Evolutionary conservation across 1,140 invertebrate species (phyloP).

Genomic region (Pogonomyrmex californicus): DNA sequence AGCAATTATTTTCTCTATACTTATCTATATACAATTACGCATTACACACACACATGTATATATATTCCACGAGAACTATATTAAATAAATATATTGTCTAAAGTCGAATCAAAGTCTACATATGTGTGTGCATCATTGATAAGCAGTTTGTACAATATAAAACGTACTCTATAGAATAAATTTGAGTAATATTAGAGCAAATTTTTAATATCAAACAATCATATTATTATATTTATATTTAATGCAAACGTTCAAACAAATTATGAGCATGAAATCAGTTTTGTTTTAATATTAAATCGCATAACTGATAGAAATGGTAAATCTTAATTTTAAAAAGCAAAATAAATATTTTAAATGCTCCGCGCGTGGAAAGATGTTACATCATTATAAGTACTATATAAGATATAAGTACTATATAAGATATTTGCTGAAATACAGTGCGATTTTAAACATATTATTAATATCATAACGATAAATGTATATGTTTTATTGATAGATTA

Average conservation of each 20-base stretch:
- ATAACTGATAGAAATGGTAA: not conserved
- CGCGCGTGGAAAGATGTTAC: too few relatives aligned
- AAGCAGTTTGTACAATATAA: constrained; percentile 29
- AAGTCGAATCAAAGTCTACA: constrained; percentile 31
- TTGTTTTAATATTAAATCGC: not conserved
- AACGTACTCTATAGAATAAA: not conserved
- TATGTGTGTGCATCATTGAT: not conserved
- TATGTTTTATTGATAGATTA: not conserved
- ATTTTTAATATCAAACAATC: not conserved
- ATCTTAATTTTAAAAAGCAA: not conserved
- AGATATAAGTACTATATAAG: too few relatives aligned
- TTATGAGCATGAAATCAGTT: not conserved
- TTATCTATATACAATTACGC: not conserved
- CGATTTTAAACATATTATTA: not conserved
- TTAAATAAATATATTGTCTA: constrained; percentile 6
- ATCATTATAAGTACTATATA: too few relatives aligned
- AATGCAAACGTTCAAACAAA: constrained; percentile 1
- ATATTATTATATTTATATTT: not conserved
- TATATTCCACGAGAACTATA: constrained; percentile 1
- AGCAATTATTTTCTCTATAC: not conserved
- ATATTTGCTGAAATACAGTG: not conserved
- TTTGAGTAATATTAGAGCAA: not conserved
- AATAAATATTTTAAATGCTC: not conserved
- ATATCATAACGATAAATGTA: not conserved
- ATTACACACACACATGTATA: not conserved